A percentile compares a stretch with the other conserved stretches of the same genome.
Conservation (phyloP, 2,888 invertebrate genomes). For the Meandrusa payeni region DNA sequence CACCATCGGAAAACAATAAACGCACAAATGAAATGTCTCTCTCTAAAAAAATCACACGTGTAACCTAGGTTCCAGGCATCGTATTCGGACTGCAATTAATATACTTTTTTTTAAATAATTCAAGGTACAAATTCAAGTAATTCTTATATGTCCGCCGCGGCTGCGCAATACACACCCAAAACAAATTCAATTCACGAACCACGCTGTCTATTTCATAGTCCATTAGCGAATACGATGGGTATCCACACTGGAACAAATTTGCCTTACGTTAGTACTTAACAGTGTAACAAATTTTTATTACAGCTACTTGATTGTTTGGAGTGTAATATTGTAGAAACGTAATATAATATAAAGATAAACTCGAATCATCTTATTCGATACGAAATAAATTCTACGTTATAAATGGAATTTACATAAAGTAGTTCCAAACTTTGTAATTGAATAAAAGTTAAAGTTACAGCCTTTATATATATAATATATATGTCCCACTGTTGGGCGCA, state of each 20-base stretch:
- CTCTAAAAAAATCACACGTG: too few relatives aligned
- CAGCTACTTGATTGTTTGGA: neutral
- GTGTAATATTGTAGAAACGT: neutral
- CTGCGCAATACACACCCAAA: conserved; percentile 29
- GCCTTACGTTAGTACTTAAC: conserved; percentile 21
- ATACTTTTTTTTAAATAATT: too few relatives aligned
- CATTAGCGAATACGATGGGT: conserved; percentile 10
- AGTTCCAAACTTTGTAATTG: too few relatives aligned
- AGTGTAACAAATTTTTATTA: conserved; percentile 4
- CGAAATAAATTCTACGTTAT: neutral
- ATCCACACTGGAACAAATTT: conserved; percentile 8
- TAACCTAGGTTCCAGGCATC: too few relatives aligned
- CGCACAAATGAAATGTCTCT: too few relatives aligned
- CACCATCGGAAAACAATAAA: too few relatives aligned
- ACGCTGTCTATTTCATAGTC: conserved; percentile 16
- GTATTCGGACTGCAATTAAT: too few relatives aligned
- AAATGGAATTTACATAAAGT: conserved; percentile 3
- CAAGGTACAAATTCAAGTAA: too few relatives aligned
- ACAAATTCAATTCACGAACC: conserved; percentile 35
- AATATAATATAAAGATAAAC: conserved; percentile 7
- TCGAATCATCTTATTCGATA: conserved; percentile 5
- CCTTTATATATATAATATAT: too few relatives aligned
- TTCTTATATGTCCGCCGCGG: conserved; percentile 15
- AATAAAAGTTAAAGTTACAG: too few relatives aligned
- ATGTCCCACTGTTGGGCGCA: too few relatives aligned